Percentiles rank a stretch among this genome's conserved stretches.
Conservation (phyloP, 2,888 invertebrate genomes). For the Melangyna quadrimaculata region DNA sequence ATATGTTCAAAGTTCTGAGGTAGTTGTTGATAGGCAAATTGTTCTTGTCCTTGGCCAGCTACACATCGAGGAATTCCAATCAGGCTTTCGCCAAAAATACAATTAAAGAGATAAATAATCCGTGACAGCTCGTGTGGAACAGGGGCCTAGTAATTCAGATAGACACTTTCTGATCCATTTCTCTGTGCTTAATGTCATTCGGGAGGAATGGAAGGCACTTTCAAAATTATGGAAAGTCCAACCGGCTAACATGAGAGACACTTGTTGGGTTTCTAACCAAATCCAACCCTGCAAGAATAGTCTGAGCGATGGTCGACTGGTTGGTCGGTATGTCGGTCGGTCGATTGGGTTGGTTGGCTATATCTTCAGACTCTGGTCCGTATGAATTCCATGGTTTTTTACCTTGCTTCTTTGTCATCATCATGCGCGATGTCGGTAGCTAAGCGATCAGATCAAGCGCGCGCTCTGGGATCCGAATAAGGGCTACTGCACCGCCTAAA, state of each 20-base stretch:
- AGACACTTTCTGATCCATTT: too few species aligned
- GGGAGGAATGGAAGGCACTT: too few species aligned
- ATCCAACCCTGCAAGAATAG: conserved; percentile 1
- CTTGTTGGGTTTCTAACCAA: background rate
- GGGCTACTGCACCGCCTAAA: conserved; percentile 70
- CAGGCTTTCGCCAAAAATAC: too few species aligned
- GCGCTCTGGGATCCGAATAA: conserved; percentile 70
- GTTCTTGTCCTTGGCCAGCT: too few species aligned
- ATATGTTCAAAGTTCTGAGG: background rate
- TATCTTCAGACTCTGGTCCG: conserved; percentile 29
- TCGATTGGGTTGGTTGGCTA: conserved; percentile 65
- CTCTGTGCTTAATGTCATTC: too few species aligned
- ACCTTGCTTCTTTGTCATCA: conserved; percentile 60
- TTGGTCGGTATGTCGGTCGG: conserved; percentile 55
- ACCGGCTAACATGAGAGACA: too few species aligned
- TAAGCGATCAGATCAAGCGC: conserved; percentile 66
- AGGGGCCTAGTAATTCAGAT: too few species aligned
- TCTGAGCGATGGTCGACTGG: conserved; percentile 56
- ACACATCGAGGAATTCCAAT: too few species aligned
- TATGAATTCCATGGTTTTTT: conserved; percentile 66
- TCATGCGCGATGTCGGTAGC: conserved; percentile 59
- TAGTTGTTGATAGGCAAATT: too few species aligned
- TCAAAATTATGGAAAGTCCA: too few species aligned
- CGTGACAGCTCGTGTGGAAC: too few species aligned
- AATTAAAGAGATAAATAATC: too few species aligned